Base-by-base conservation (phyloP, 1,140 invertebrate species). In the Ips typographus region DNA sequence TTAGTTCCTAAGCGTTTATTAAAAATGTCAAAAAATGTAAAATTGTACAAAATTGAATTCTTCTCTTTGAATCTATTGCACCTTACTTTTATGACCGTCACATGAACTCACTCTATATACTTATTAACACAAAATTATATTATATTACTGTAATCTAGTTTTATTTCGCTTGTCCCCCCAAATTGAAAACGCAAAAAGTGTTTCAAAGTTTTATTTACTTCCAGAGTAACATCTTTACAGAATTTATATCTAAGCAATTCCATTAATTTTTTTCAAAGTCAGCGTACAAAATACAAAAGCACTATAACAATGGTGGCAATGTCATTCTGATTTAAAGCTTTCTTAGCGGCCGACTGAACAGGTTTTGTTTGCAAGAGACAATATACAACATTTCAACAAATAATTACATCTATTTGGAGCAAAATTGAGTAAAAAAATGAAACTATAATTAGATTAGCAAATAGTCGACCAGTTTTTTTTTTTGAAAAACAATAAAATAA, bases 101-200 rank as follows among this genome's bases (percentile, higher is more conserved):
- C 22, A 22, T 22, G 22, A 22, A 22, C 22, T 22, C 22, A 22
- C 22, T 22, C 22, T 22, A 22, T 22, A 22, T 22, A 22, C 22
- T 22, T 22, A 22, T 22, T 22, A 22, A 22, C 22, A 22, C 44
- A 49, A 49, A 49, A 49, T 49, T 49, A 8, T 49, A 49, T 49
- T 49, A 49, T 49, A 49, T 49, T 49, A 49, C 44, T 49, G 7
- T 49, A 49, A 49, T 49, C 44, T 22, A 49, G 22, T 49, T 22
- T 22, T 22, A 22, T 22, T 22, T 22, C 22, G 0, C 22, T 22
- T 22, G 22, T 22, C 22, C 22, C 22, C 22, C 22, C 22, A 22
- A 22, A 22, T 22, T 22, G 22, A 22, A 22, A 22, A 22, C 22
- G 22, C 22, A 22, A 22, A 22, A 22, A 22, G 22, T 22, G 22